Evolutionary conservation across 2,113 vertebrate species (phyloP).

Genomic region (Gulo gulo): DNA sequence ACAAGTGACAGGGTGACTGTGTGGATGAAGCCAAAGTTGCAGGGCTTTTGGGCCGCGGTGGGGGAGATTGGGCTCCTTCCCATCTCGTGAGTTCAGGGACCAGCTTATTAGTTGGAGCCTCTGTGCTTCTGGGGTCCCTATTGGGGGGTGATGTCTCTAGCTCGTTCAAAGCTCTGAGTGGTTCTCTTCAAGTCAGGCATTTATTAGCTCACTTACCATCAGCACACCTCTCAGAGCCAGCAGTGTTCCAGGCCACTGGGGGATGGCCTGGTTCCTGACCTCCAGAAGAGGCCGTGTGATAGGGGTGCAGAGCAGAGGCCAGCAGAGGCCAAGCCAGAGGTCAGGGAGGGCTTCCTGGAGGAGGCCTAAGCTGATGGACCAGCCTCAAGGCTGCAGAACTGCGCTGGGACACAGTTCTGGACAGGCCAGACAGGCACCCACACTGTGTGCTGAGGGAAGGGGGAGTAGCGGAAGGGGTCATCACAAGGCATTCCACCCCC

Average conservation of each 20-base stretch:
- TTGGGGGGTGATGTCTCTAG: background rate
- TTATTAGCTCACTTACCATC: background rate
- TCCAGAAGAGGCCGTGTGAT: background rate
- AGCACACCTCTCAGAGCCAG: background rate
- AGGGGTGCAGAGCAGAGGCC: background rate
- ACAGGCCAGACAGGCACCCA: background rate
- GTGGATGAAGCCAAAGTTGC: background rate
- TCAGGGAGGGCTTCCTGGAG: background rate
- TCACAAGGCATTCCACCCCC: rapidly evolving
- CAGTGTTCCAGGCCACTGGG: background rate
- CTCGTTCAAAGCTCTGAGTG: background rate
- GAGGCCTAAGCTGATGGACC: background rate
- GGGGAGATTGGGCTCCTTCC: too few species aligned
- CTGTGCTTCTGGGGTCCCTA: background rate
- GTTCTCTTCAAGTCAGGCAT: background rate
- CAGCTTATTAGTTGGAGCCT: background rate
- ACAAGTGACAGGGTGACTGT: rapidly evolving
- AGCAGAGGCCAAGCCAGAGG: background rate
- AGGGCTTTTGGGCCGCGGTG: rapidly evolving
- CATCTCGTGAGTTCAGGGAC: background rate
- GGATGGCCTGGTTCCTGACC: rapidly evolving
- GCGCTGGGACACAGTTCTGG: rapidly evolving
- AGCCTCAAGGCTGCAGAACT: rapidly evolving
- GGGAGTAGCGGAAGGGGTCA: background rate
- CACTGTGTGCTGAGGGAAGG: background rate